phyloP scores from a whole-genome alignment of 2,888 invertebrate genomes.

The Tachina fera region DNA sequence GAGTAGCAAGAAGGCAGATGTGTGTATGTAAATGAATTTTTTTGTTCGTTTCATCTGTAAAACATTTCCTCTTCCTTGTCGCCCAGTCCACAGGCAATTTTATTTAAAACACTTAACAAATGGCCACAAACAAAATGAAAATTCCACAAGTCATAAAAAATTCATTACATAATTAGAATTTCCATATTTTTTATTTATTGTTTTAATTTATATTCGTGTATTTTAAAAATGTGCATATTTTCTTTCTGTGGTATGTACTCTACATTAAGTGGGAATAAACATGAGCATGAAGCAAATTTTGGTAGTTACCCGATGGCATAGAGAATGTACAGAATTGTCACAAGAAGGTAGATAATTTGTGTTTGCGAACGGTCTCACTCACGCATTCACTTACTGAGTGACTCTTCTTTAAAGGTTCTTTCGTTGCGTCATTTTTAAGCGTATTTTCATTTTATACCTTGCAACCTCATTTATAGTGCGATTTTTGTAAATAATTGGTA shows the following conservation, averaged over 20 bases:
- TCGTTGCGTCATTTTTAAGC: too few relatives aligned
- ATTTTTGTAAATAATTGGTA: too few relatives aligned
- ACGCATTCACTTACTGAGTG: too few relatives aligned
- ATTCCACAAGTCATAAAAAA: slow-evolving; percentile 63
- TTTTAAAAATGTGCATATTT: slow-evolving; percentile 17
- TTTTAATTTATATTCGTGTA: slow-evolving; percentile 42
- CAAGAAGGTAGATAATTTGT: too few relatives aligned
- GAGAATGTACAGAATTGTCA: too few relatives aligned
- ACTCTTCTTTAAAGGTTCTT: too few relatives aligned
- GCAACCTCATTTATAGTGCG: too few relatives aligned
- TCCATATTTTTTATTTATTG: slow-evolving; percentile 58
- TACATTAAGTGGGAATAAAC: not conserved
- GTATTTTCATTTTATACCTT: too few relatives aligned
- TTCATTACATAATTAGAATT: slow-evolving; percentile 66
- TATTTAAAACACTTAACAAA: slow-evolving; percentile 60
- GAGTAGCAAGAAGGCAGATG: not conserved
- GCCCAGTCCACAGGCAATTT: slow-evolving; percentile 19
- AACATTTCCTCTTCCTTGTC: not conserved
- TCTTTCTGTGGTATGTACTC: not conserved
- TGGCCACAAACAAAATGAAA: slow-evolving; percentile 54
- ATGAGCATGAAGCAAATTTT: too few relatives aligned
- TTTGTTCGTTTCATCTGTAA: slow-evolving; percentile 1
- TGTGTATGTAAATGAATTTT: not conserved
- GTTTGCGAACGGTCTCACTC: too few relatives aligned
- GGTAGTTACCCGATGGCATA: too few relatives aligned